phyloP scores from a whole-genome alignment of 2,797 vertebrate genomes.

The Brachymystax lenok region DNA sequence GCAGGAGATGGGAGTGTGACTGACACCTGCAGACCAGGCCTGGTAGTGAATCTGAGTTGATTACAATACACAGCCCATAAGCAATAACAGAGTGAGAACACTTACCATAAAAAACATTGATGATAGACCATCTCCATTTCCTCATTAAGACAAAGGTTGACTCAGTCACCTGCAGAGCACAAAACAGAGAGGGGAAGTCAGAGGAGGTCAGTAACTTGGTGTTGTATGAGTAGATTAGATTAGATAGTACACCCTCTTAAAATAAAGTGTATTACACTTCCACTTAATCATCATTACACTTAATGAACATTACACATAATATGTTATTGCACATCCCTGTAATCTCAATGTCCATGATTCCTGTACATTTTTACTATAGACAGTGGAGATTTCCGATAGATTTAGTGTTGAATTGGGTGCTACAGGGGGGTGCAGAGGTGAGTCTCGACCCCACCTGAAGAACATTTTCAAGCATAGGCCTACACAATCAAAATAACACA shows the following conservation, averaged over 20 bases:
- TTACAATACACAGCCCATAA: neutral
- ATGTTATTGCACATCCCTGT: too few relatives aligned
- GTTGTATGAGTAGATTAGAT: neutral
- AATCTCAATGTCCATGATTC: too few relatives aligned
- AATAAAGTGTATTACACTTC: too few relatives aligned
- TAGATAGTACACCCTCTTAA: too few relatives aligned
- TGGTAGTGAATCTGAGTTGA: constrained; percentile 56
- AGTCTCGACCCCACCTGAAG: neutral
- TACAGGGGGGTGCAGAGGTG: neutral
- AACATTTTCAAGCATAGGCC: neutral
- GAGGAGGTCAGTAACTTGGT: neutral
- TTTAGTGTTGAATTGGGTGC: neutral
- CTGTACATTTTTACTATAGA: too few relatives aligned
- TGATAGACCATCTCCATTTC: neutral
- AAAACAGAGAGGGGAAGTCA: neutral
- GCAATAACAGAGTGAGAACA: constrained; percentile 27
- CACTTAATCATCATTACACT: too few relatives aligned
- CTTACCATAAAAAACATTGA: constrained; percentile 43
- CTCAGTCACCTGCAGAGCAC: neutral
- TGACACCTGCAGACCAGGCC: constrained; percentile 70
- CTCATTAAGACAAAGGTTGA: constrained; percentile 13
- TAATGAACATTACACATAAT: too few relatives aligned
- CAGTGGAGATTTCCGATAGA: neutral
- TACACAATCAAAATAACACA: neutral
- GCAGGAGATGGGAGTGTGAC: constrained; percentile 46